These are phyloP conservation scores for Sebastes reedi DNA, from an alignment of 2,797 vertebrate species.

Conservation along the genomic window DNA sequence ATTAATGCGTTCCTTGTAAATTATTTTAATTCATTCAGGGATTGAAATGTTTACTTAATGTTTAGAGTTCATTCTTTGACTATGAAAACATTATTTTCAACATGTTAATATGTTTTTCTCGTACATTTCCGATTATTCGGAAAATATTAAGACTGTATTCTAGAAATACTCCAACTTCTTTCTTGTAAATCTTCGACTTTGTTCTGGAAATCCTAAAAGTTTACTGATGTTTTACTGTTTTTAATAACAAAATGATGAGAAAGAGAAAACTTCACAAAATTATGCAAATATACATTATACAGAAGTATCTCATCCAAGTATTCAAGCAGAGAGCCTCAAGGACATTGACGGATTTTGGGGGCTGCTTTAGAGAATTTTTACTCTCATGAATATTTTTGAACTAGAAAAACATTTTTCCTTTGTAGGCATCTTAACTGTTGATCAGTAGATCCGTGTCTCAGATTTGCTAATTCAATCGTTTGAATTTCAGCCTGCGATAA, in stretches of 20 bases:
- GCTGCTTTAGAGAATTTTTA: not conserved
- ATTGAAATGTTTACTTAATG: not conserved
- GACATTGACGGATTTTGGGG: not conserved
- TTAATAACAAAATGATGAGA: not conserved
- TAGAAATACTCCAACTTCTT: not conserved
- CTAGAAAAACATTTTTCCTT: not conserved
- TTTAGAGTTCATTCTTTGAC: not conserved
- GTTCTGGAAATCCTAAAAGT: not conserved
- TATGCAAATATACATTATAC: not conserved
- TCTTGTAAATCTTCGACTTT: not conserved
- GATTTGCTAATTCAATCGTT: not conserved
- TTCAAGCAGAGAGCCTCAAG: not conserved
- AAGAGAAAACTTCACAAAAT: not conserved
- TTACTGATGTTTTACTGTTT: not conserved
- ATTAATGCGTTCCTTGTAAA: not conserved
- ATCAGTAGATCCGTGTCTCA: conserved; percentile 3
- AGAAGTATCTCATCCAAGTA: not conserved
- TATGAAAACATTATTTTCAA: not conserved
- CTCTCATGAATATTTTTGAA: not conserved
- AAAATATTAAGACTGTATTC: not conserved
- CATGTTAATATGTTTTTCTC: not conserved
- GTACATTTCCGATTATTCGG: not conserved
- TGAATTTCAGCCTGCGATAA: not conserved
- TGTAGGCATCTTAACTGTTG: not conserved
- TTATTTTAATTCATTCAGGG: not conserved